phyloP scores from a whole-genome alignment of 2,888 invertebrate genomes.

The Trachelus stipa region DNA sequence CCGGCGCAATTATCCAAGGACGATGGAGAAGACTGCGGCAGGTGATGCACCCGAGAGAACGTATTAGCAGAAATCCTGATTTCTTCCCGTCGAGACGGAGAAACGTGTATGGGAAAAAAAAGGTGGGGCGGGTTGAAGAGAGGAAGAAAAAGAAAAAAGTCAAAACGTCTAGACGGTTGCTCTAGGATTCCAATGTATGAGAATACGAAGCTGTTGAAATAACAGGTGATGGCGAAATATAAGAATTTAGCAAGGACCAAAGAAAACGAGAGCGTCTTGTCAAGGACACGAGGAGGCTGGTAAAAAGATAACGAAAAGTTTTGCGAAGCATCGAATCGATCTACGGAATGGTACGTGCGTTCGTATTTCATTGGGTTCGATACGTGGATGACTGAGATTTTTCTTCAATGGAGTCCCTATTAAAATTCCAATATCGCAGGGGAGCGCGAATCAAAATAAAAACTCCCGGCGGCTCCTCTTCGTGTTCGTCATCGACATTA shows the following conservation, averaged over 20 bases:
- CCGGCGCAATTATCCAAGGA: slow-evolving; percentile 60
- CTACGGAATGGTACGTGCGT: not conserved
- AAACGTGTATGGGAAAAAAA: not conserved
- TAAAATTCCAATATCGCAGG: not conserved
- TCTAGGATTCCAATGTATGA: not conserved
- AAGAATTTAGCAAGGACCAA: not conserved
- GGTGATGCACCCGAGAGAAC: slow-evolving; percentile 53
- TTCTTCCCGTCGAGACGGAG: slow-evolving; percentile 35
- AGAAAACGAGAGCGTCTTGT: not conserved
- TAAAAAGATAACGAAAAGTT: not conserved
- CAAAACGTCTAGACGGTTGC: not conserved
- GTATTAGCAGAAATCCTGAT: slow-evolving; percentile 55
- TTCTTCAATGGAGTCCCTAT: not conserved
- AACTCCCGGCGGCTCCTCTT: not conserved
- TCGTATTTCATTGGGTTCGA: not conserved
- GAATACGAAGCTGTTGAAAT: not conserved
- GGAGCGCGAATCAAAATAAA: not conserved
- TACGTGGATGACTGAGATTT: not conserved
- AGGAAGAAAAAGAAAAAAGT: not conserved
- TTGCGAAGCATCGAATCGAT: not conserved
- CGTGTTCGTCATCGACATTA: not conserved
- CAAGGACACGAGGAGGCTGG: not conserved
- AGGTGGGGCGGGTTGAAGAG: not conserved
- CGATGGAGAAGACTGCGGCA: slow-evolving; percentile 50
- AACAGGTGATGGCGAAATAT: not conserved